Base-by-base conservation (phyloP, 2,113 vertebrate genomes). In the Macquaria ambigua region DNA sequence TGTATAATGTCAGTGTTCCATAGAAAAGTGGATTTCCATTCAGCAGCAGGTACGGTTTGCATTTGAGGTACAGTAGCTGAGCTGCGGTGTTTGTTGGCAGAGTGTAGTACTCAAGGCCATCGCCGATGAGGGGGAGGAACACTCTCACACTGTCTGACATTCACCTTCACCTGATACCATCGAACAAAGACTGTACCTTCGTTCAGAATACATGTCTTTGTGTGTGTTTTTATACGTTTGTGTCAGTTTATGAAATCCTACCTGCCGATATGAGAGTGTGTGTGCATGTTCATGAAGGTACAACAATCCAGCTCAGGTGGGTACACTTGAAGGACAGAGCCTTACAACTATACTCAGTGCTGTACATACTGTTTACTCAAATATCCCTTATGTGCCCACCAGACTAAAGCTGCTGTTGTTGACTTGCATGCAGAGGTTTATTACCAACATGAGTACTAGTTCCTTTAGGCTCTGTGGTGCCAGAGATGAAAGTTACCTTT, bases 131-230 rank as follows among this genome's bases (percentile, higher is more conserved):
- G 15, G 2, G 74, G 68, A 68, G 69, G n/a, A 46, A 59, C 41
- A 23, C 66, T 73, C 66, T 11, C 37, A 46, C 56, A 11, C 41
- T n/a, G 41, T 55, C 21, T 66, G 66, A 72, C 23, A 56, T 43
- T 83, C 71, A 71, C 64, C 74, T 79, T 87, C 81, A 76, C n/a
- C 58, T 63, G 70, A 34, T 61, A 39, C 43, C n/a, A n/a, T 3
- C 4, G 8, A 55, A 77, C 25, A 71, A 66, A 83, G 71, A 59
- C 14, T 0, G 15, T 7, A 12, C n/a, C 34, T 77, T 15, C 46
- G 20, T 34, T 34, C 58, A 25, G 46, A 15, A 43, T 8, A 28
- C 14, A 39, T 16, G 46, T 62, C 4, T 64, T 5, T 72, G 31
- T 74, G 37, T 56, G 50, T 37, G 31, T 20, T 31, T 46, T 10